Conservation (phyloP, 2,797 vertebrate genomes). For the Xenentodon cancila region DNA sequence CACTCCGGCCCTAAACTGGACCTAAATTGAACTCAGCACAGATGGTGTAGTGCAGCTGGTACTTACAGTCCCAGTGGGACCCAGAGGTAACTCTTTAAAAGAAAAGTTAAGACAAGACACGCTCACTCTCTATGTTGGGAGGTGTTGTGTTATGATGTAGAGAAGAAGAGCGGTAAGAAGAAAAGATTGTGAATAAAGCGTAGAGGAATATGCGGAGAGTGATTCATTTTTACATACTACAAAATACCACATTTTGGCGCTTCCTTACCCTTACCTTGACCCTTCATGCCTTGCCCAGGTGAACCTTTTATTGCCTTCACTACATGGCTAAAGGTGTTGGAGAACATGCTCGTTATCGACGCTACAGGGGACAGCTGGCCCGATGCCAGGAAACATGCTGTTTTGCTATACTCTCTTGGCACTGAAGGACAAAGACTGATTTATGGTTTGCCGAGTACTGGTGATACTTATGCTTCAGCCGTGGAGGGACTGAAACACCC, state of each 20-base stretch:
- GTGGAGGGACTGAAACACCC: not conserved
- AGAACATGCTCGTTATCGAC: not conserved
- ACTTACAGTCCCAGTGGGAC: too few relatives aligned
- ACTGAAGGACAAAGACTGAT: not conserved
- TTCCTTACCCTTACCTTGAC: not conserved
- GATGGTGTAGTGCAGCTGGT: too few relatives aligned
- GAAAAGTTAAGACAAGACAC: too few relatives aligned
- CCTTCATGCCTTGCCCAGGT: not conserved
- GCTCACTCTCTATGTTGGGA: too few relatives aligned
- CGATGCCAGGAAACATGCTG: not conserved
- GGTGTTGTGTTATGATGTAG: too few relatives aligned
- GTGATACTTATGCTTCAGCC: not conserved
- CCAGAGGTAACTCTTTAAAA: too few relatives aligned
- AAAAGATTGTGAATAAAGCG: too few relatives aligned
- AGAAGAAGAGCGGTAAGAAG: too few relatives aligned
- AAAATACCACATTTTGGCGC: slow-evolving; percentile 1
- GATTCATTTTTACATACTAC: too few relatives aligned
- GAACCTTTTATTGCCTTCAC: not conserved
- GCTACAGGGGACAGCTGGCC: not conserved
- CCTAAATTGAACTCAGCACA: too few relatives aligned
- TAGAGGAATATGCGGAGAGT: too few relatives aligned
- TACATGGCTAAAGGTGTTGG: not conserved
- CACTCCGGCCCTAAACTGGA: too few relatives aligned
- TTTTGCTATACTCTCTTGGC: not conserved
- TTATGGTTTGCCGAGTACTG: not conserved